Evolutionary conservation across 1,140 invertebrate species (phyloP).

Genomic region (Choristoneura fumiferana): DNA sequence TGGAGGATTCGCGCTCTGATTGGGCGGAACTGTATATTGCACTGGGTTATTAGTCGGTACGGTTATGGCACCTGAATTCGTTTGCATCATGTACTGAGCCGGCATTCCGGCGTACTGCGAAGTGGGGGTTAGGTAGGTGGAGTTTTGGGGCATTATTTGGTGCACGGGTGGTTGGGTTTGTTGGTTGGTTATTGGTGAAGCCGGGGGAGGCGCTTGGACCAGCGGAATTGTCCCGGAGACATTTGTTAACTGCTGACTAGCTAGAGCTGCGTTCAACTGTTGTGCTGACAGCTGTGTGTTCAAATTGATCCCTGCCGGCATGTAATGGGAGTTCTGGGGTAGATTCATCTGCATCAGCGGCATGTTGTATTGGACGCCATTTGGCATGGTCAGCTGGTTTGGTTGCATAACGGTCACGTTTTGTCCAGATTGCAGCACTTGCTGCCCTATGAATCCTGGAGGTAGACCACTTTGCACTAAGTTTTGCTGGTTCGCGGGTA

Average conservation of each 20-base stretch:
- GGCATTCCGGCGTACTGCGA: slow-evolving; percentile 58
- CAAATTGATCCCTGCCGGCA: slow-evolving; percentile 61
- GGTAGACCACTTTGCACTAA: slow-evolving; percentile 55
- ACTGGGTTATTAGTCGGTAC: slow-evolving; percentile 48
- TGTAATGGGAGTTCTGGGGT: slow-evolving; percentile 59
- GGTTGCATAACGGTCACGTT: slow-evolving; percentile 71
- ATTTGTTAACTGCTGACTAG: slow-evolving; percentile 54
- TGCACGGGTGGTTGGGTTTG: slow-evolving; percentile 48
- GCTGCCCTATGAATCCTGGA: slow-evolving; percentile 55
- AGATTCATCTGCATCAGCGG: slow-evolving; percentile 70
- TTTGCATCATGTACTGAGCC: slow-evolving; percentile 63
- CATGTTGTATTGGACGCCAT: slow-evolving; percentile 66
- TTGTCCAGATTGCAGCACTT: slow-evolving; percentile 61
- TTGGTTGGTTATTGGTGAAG: slow-evolving; percentile 53
- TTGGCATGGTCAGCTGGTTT: slow-evolving; percentile 58
- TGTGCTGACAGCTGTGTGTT: slow-evolving; percentile 66
- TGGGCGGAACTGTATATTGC: slow-evolving; percentile 55
- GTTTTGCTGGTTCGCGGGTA: slow-evolving; percentile 62
- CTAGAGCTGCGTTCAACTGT: slow-evolving; percentile 63
- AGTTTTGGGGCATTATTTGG: slow-evolving; percentile 58
- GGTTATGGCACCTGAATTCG: slow-evolving; percentile 48
- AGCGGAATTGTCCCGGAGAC: slow-evolving; percentile 63
- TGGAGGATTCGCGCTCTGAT: slow-evolving; percentile 38
- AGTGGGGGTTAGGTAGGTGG: slow-evolving; percentile 53
- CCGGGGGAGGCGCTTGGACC: slow-evolving; percentile 54